These are phyloP conservation scores for Tyria jacobaeae DNA, from an alignment of 2,888 invertebrate species.

Conservation along the genomic window DNA sequence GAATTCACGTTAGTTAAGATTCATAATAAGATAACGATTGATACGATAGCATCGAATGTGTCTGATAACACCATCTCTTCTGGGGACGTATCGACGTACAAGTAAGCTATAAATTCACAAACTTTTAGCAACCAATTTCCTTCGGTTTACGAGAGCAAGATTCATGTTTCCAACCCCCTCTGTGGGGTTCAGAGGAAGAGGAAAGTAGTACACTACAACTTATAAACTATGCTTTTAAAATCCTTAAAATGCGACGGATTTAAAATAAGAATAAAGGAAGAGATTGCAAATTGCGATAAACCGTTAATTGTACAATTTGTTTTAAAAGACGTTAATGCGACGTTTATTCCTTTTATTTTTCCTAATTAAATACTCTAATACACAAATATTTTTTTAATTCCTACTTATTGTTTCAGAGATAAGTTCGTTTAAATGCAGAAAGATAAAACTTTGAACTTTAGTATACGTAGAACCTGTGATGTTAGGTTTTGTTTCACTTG, in stretches of 20 bases:
- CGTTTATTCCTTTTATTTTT: no score
- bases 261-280: no score
- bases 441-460: no score
- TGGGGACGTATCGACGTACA: conserved; percentile 65
- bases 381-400: no score
- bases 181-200: conserved; percentile 18
- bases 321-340: no score
- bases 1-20: background rate
- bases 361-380: no score
- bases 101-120: conserved; percentile 80
- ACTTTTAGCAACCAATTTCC: conserved; percentile 84
- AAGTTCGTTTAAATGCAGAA: no score
- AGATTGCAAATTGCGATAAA: no score
- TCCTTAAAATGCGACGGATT: conserved; percentile 17
- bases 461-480: no score
- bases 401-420: no score
- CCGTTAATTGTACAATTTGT: no score
- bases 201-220: conserved; percentile 46
- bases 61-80: conserved; percentile 57
- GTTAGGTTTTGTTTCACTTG: no score
- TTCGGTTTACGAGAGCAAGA: conserved; percentile 76
- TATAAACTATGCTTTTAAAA: conserved; percentile 58
- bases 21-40: conserved; percentile 30
- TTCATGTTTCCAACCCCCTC: conserved; percentile 66
- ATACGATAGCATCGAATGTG: conserved; percentile 41